Evolutionary conservation across 2,797 vertebrate species (phyloP), one percentile per base, ranked within the genome.

Genomic region (Anguilla megastoma): DNA sequence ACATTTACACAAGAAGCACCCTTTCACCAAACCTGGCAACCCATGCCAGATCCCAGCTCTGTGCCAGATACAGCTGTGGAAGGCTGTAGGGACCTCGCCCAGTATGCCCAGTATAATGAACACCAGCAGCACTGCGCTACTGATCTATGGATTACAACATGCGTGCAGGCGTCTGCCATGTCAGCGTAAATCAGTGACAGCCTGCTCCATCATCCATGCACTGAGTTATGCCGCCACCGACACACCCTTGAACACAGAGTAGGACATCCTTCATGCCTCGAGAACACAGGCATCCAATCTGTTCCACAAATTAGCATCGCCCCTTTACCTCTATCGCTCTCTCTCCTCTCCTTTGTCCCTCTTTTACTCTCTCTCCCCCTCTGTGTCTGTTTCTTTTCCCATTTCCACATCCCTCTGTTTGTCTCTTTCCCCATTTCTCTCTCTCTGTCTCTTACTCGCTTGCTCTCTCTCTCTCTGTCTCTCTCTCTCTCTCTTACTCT

Each of bases 141-240:
- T 82, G 79, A 82, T 48, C 18, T 82, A 82, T 48, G 41, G 41
- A 50, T 21, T 24, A n/a, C 79, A 50, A n/a, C 74, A 79, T 50
- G 24, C 21, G 36, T 21, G 36, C 74, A 41, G 36, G 3, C 74
- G 5, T 12, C 24, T 50, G 45, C 79, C 79, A 50, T 50, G 79
- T 82, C 74, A 79, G 74, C 74, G 33, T 36, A 79, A 79, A 79
- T 79, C 74, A 79, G 74, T 41, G 74, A 41, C 74, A 79, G 74
- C 16, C 74, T 18, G 33, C 74, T 79, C 74, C 74, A 79, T 79
- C 33, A 79, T 45, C 69, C 10, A 1, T 7, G 74, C 33, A 16
- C 74, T 1, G 79, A 82, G 4, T 50, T 50, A 9, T n/a, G 10
- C 45, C 14, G 41, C 41, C 45, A 14, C 79, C 41, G 24, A 50